Evolutionary conservation across 2,113 vertebrate species (phyloP).

Genomic region (Neoarius graeffei): DNA sequence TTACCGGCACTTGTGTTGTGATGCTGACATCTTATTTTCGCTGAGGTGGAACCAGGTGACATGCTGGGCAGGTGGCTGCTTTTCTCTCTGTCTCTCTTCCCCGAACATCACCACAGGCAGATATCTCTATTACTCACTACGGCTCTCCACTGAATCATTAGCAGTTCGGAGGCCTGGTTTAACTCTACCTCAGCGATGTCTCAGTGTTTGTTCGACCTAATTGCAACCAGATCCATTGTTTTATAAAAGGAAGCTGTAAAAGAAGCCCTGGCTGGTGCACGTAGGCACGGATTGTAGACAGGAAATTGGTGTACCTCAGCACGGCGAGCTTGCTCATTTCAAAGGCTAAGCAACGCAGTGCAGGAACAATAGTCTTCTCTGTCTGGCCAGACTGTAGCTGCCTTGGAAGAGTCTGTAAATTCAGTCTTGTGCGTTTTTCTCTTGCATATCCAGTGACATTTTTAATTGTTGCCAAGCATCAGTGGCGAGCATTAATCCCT

Average conservation of each 20-base stretch:
- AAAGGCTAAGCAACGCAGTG: conserved; percentile 16
- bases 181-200: conserved; percentile 62
- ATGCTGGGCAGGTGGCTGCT: conserved; percentile 55
- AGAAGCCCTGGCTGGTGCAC: conserved; percentile 3
- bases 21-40: conserved; percentile 42
- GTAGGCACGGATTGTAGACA: conserved; percentile 18
- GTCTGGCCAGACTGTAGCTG: neutral
- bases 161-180: conserved; percentile 69
- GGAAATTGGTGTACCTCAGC: conserved; percentile 40
- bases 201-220: conserved; percentile 60
- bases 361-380: conserved; percentile 44
- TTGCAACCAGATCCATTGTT: conserved; percentile 51
- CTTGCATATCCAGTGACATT: conserved; percentile 29
- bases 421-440: neutral
- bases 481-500: conserved; percentile 50
- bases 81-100: neutral
- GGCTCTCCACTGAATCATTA: conserved; percentile 76
- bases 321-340: neutral
- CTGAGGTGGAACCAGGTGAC: conserved; percentile 46
- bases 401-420: conserved; percentile 5
- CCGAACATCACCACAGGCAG: conserved; percentile 76
- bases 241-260: conserved; percentile 46
- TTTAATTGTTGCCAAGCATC: conserved; percentile 52
- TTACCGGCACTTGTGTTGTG: conserved; percentile 15
- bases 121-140: conserved; percentile 79